These are phyloP conservation scores for Canis aureus DNA, from an alignment of 2,113 vertebrate genomes.

Conservation along the genomic window DNA sequence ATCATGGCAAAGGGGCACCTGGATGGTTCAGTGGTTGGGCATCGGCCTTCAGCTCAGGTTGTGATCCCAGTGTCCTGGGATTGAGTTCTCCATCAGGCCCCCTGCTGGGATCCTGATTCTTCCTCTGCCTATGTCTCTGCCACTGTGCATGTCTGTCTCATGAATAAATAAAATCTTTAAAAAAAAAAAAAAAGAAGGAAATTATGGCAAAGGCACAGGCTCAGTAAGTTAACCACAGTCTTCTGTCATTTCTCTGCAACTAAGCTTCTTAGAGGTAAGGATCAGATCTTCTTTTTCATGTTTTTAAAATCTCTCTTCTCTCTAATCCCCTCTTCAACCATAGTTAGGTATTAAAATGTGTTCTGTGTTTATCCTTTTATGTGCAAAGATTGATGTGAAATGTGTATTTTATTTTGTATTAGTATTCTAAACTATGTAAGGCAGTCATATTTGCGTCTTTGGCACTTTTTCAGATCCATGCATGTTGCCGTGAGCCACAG, in stretches of 20 bases:
- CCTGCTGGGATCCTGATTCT: no score
- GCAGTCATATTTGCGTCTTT: neutral
- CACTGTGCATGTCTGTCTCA: no score
- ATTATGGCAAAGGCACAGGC: neutral
- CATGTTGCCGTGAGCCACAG: neutral
- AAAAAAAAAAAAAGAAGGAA: neutral
- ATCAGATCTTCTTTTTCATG: neutral
- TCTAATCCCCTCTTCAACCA: neutral
- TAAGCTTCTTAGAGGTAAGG: neutral
- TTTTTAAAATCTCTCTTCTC: neutral
- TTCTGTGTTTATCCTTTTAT: neutral
- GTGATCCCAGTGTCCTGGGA: no score
- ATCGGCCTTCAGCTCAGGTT: no score
- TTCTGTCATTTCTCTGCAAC: neutral
- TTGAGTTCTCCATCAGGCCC: no score
- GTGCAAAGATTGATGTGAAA: slow-evolving; percentile 15
- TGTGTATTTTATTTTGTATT: neutral
- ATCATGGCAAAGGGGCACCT: neutral
- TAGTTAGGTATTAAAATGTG: neutral
- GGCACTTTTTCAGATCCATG: neutral
- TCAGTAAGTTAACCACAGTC: neutral
- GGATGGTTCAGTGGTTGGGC: no score
- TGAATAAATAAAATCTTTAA: no score
- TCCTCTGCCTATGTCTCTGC: no score
- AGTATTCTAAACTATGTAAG: neutral